Base-by-base conservation (phyloP, 1,140 invertebrate species). In the Radopholus similis region DNA sequence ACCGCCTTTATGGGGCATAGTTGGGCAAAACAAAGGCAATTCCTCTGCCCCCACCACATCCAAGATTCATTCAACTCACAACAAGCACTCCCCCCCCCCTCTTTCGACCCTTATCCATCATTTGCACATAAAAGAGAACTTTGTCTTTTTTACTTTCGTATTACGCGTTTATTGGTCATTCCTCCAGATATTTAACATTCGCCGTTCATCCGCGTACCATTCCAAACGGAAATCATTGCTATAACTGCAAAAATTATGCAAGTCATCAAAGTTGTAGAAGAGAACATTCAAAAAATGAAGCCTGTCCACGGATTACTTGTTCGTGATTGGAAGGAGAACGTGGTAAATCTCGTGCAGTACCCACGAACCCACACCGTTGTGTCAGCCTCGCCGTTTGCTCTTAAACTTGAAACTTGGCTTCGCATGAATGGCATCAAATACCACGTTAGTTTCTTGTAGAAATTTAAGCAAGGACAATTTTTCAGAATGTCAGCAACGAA, bases 321-420 rank as follows among this genome's bases (percentile, higher is more conserved):
- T 4, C 47, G 44, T 55, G 91, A 92, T 84, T 95, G 88, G 83
- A 90, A 94, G 81, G 91, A 93, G 85, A 91, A 94, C 84, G 85
- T 91, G 71, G 90, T 94, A 65, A 94, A 95, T 87, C 85, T 95
- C 73, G 93, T 92, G 85, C 92, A 95, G 84, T 94, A 94, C 83
- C 89, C 90, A 32, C 88, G 92, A 81, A 77, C 76, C 6, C 90
- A 91, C 56, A 86, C 91, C 73, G 85, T 94, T 77, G 91, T 91
- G 34, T 92, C 91, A 38, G 85, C 91, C 62, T 93, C 91, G 64
- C 90, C 91, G 13, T 94, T 91, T 84, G 93, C 91, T 85, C 88
- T 95, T 76, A 94, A 94, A 87, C 90, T 94, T 68, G 92, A 95
- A 86, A 93, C 91, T 77, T 95, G 90, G 90, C 86, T 95, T 65